Conservation (phyloP, 2,888 invertebrate genomes). For the Thymelicus lineola region DNA sequence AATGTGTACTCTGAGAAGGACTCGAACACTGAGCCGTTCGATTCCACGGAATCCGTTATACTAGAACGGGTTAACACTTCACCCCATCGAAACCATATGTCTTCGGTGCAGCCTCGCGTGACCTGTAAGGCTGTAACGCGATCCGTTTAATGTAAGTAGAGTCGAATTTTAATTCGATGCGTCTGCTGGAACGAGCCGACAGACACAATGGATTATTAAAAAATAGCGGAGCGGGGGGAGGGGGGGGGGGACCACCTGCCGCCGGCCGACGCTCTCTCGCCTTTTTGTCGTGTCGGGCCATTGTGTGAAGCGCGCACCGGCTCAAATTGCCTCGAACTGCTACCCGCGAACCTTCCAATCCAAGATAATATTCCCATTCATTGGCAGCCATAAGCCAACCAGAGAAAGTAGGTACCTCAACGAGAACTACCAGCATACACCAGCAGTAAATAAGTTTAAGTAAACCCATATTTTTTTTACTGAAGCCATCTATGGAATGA, state of each 20-base stretch:
- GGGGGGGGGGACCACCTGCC: conserved; percentile 9
- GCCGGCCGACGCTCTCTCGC: conserved; percentile 1
- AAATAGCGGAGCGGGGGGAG: conserved; percentile 19
- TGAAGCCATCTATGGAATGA: too few species aligned
- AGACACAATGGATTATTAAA: conserved; percentile 30
- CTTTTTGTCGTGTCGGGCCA: neutral
- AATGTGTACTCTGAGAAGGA: too few species aligned
- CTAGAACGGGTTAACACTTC: neutral
- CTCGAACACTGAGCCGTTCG: too few species aligned
- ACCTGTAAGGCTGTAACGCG: neutral
- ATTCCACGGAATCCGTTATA: too few species aligned
- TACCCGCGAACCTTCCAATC: neutral
- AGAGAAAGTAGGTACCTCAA: too few species aligned
- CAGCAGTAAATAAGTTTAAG: too few species aligned
- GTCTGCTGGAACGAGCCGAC: conserved; percentile 23
- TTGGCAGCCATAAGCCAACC: too few species aligned
- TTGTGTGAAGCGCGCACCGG: neutral
- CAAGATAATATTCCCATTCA: too few species aligned
- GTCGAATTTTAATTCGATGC: conserved; percentile 26
- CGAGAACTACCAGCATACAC: too few species aligned
- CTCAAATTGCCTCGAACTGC: neutral
- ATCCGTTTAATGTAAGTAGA: conserved; percentile 7
- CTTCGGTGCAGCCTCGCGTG: conserved; percentile 5
- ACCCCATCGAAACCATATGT: neutral
- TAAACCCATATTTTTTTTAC: too few species aligned